These are phyloP conservation scores for Macrotis lagotis DNA, from an alignment of 2,113 vertebrate genomes.

Conservation along the genomic window DNA sequence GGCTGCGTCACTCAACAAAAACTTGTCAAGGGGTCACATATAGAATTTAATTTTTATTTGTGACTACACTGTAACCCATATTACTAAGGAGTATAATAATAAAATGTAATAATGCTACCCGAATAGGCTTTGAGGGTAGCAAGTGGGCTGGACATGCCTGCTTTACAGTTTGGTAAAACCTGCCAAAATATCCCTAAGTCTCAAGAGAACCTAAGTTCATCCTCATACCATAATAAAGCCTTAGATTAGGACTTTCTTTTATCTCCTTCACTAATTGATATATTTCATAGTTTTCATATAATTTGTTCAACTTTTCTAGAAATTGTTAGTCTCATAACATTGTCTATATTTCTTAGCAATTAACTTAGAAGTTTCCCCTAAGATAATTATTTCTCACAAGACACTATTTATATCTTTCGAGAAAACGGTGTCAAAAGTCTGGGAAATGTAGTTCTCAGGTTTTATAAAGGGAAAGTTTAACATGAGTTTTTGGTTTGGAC, in stretches of 20 bases:
- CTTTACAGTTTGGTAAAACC: not conserved
- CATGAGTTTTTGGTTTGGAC: not conserved
- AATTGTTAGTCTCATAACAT: not conserved
- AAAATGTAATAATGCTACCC: no score
- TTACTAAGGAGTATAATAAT: no score
- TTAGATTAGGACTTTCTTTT: not conserved
- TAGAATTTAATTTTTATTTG: no score
- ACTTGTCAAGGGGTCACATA: no score
- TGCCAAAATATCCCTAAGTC: not conserved
- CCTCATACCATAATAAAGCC: not conserved
- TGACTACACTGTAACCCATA: no score
- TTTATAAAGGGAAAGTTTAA: not conserved
- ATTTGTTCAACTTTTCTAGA: not conserved
- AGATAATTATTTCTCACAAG: not conserved
- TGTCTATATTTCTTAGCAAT: not conserved
- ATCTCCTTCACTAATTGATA: not conserved
- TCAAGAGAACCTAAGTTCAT: not conserved
- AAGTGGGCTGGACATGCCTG: no score
- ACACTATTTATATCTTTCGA: not conserved
- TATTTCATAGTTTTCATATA: not conserved
- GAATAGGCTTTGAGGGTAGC: no score
- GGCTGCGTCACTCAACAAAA: no score
- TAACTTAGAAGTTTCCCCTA: not conserved
- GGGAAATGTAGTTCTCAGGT: not conserved
- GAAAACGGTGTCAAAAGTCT: not conserved